These are phyloP conservation scores for Chrysodeixis includens DNA, from an alignment of 2,888 invertebrate genomes.

Conservation along the genomic window DNA sequence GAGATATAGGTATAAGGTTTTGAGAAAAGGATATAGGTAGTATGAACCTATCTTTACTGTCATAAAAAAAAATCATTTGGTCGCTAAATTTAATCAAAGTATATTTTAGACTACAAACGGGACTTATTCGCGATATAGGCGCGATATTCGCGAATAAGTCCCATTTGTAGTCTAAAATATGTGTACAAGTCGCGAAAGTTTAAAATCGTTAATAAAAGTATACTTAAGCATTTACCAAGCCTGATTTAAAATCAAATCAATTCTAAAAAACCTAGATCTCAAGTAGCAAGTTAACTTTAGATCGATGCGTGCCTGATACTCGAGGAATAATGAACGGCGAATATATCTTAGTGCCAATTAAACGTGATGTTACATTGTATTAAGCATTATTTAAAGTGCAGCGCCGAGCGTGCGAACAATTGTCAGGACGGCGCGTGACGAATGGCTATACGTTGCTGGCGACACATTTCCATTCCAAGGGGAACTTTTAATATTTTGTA, in stretches of 20 bases:
- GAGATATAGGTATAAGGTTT: no score
- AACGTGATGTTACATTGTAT: conserved; percentile 52
- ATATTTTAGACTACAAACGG: no score
- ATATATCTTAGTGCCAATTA: conserved; percentile 41
- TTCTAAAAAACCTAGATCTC: neutral
- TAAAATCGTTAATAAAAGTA: no score
- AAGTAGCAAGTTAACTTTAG: neutral
- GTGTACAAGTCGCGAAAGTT: no score
- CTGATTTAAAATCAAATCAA: neutral
- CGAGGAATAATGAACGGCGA: conserved; percentile 10
- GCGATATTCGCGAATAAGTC: no score
- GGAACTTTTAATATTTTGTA: conserved; percentile 82
- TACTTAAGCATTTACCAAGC: no score
- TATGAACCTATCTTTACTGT: no score
- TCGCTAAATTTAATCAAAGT: no score
- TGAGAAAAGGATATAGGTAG: no score
- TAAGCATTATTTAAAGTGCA: conserved; percentile 62
- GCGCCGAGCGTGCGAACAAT: conserved; percentile 63
- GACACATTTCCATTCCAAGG: conserved; percentile 71
- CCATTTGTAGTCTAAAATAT: no score
- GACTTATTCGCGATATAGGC: no score
- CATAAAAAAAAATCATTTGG: no score
- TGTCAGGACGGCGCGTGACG: conserved; percentile 69
- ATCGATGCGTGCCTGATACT: conserved; percentile 5
- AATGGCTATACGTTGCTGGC: conserved; percentile 68